Evolutionary conservation across 2,113 vertebrate species (phyloP).

Genomic region (Charina bottae): DNA sequence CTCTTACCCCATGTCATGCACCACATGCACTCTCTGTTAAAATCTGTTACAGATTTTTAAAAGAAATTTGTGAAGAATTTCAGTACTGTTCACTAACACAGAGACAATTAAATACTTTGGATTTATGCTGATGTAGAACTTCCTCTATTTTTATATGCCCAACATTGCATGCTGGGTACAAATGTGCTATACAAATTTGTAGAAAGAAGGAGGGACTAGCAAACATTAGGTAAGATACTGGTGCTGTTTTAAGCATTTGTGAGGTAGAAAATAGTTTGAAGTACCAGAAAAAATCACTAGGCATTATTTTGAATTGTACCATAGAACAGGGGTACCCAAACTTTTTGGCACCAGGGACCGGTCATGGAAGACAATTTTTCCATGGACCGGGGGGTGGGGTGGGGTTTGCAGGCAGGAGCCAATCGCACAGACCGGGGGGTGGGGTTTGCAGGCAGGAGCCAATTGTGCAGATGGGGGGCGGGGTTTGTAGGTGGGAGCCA

Average conservation of each 20-base stretch:
- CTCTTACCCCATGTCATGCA: neutral
- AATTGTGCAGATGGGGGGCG: too few species aligned
- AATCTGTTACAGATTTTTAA: neutral
- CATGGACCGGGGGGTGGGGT: too few species aligned
- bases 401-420: too few species aligned
- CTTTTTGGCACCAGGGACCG: too few species aligned
- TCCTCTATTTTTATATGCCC: neutral
- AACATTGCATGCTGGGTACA: too few species aligned
- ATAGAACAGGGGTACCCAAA: too few species aligned
- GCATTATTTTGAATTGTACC: constrained; percentile 33
- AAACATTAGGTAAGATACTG: neutral
- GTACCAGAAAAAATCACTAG: constrained; percentile 23
- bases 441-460: too few species aligned
- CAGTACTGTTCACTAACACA: neutral
- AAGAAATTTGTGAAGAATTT: neutral
- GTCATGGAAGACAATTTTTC: too few species aligned
- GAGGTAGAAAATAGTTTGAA: constrained; percentile 36
- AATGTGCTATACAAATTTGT: neutral
- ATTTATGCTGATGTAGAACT: neutral
- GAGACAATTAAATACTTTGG: neutral
- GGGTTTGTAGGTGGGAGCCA: too few species aligned
- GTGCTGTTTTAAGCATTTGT: constrained; percentile 11
- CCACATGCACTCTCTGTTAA: neutral
- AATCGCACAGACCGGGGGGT: too few species aligned
- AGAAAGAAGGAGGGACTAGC: neutral